Evolutionary conservation across 2,888 invertebrate species (phyloP).

Genomic region (Watsonalla cultraria): DNA sequence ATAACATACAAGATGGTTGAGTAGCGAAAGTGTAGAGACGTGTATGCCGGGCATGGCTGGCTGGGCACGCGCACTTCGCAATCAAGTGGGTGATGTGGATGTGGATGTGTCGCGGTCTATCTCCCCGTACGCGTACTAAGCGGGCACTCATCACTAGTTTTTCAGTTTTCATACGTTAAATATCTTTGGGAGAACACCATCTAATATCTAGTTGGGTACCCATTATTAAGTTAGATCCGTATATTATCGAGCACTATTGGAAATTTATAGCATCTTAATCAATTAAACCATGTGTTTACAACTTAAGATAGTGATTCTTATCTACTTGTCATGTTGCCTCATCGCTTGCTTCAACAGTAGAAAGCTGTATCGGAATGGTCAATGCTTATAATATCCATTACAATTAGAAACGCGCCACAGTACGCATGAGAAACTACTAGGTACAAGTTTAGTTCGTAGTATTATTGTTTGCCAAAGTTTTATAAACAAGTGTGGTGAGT

Average conservation of each 20-base stretch:
- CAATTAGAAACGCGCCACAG: no score
- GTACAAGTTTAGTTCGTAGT: background rate
- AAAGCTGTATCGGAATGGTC: no score
- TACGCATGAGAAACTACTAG: no score
- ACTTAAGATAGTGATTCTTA: no score
- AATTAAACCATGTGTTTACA: no score
- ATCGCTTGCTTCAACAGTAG: no score
- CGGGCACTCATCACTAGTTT: conserved; percentile 45
- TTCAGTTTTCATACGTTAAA: conserved; percentile 37
- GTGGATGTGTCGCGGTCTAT: conserved; percentile 57
- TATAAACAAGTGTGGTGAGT: conserved; percentile 6
- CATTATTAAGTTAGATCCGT: no score
- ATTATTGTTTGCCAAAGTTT: background rate
- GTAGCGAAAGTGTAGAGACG: conserved; percentile 57
- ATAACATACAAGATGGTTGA: conserved; percentile 8
- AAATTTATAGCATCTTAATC: no score
- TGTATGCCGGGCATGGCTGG: conserved; percentile 16
- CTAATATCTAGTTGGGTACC: background rate
- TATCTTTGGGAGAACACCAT: background rate
- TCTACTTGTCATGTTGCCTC: no score
- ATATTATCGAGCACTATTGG: no score
- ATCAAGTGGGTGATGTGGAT: conserved; percentile 37
- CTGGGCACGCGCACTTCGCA: conserved; percentile 22
- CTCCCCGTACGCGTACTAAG: conserved; percentile 33
- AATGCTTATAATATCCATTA: no score